These are phyloP conservation scores for Paedocypris sp. DNA, from an alignment of 2,113 vertebrate species.

Conservation along the genomic window DNA sequence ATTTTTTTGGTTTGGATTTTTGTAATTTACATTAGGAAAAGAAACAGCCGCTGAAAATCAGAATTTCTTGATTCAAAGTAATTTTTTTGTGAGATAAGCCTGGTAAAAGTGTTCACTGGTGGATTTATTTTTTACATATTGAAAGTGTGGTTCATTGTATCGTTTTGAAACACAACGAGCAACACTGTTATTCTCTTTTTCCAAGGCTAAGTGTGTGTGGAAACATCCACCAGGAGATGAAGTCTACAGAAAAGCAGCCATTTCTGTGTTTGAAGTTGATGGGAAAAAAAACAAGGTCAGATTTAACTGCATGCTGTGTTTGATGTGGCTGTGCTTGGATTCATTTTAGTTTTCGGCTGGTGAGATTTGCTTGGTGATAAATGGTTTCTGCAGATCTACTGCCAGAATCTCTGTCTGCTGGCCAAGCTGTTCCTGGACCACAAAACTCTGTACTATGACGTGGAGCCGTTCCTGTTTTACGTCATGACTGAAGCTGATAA, in stretches of 20 bases:
- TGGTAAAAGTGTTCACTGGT: background rate
- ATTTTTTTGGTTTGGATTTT: no score
- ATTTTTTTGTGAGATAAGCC: no score
- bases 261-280: conserved; percentile 96
- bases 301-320: background rate
- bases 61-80: no score
- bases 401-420: conserved; percentile 94
- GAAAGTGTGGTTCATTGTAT: no score
- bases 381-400: conserved; percentile 75
- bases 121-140: background rate
- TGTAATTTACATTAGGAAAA: no score
- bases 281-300: conserved; percentile 96
- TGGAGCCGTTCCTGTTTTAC: conserved; percentile 98
- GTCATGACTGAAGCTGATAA: conserved; percentile 98
- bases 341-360: background rate
- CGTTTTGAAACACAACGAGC: no score
- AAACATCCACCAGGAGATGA: conserved; percentile 96
- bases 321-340: background rate
- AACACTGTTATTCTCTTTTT: conserved; percentile 15
- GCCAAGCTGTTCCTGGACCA: conserved; percentile 98
- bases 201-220: conserved; percentile 97
- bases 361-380: background rate
- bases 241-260: conserved; percentile 89
- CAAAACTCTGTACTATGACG: conserved; percentile 95
- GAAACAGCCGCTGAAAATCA: no score